Conservation (phyloP, 1,140 invertebrate species). For the Drosophila seguyi region DNA sequence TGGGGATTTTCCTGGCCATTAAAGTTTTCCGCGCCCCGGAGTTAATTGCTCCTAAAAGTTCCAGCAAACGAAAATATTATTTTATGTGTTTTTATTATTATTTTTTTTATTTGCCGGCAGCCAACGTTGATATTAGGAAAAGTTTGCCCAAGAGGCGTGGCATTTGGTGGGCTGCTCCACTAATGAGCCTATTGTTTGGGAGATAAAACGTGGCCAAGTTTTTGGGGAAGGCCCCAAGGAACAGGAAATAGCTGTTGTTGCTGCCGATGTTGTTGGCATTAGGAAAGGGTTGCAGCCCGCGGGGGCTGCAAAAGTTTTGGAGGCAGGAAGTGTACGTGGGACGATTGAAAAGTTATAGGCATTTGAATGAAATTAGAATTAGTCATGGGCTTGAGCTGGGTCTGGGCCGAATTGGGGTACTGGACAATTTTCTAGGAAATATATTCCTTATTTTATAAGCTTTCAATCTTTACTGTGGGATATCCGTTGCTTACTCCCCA, state of each 20-base stretch:
- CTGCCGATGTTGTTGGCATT: constrained; percentile 46
- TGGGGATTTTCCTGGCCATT: constrained; percentile 38
- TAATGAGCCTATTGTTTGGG: constrained; percentile 79
- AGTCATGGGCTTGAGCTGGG: background rate
- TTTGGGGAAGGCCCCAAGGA: constrained; percentile 15
- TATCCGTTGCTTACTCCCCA: background rate
- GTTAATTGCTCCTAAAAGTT: constrained; percentile 71
- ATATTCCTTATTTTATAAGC: background rate
- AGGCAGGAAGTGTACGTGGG: constrained; percentile 25
- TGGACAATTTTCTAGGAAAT: background rate
- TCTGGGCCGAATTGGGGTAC: background rate
- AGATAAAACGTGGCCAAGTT: constrained; percentile 48
- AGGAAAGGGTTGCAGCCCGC: constrained; percentile 50
- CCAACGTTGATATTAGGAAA: constrained; percentile 69
- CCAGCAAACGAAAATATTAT: constrained; percentile 77
- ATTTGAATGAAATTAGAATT: constrained; percentile 9
- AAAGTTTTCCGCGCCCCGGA: constrained; percentile 43
- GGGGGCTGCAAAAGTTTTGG: constrained; percentile 37
- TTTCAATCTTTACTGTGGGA: background rate
- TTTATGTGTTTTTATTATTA: constrained; percentile 52
- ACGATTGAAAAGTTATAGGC: constrained; percentile 27
- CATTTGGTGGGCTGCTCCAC: constrained; percentile 39
- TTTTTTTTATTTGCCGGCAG: constrained; percentile 2
- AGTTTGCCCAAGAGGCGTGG: constrained; percentile 51
- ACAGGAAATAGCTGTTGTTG: constrained; percentile 52